Conservation (phyloP, 2,113 vertebrate genomes). For the Microtus ochrogaster region DNA sequence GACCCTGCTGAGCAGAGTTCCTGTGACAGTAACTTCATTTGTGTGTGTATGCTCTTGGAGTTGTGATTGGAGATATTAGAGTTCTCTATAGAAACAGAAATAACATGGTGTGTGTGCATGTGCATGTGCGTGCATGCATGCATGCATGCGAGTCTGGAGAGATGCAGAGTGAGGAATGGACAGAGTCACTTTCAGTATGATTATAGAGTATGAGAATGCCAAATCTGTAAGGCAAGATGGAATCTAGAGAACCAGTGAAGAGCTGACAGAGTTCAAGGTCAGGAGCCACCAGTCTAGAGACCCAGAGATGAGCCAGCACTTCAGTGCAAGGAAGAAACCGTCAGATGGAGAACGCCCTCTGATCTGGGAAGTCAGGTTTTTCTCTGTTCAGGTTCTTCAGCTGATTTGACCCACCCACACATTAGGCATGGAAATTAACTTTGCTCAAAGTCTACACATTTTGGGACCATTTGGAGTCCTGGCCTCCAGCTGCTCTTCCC, state of each 20-base stretch:
- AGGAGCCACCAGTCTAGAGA: neutral
- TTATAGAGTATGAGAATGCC: neutral
- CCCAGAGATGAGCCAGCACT: neutral
- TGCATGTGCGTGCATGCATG: too few relatives aligned
- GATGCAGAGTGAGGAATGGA: neutral
- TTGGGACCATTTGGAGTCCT: too few relatives aligned
- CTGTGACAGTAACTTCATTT: neutral
- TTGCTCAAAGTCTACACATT: neutral
- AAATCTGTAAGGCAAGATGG: neutral
- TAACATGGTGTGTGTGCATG: neutral
- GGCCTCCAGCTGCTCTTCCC: too few relatives aligned
- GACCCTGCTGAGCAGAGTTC: neutral
- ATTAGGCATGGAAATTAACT: neutral
- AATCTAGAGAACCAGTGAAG: neutral
- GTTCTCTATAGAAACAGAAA: neutral
- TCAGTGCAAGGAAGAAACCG: neutral
- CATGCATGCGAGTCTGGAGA: neutral
- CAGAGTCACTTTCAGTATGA: neutral
- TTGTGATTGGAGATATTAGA: neutral
- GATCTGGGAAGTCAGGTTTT: neutral
- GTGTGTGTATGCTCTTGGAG: too few relatives aligned
- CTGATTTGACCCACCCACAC: neutral
- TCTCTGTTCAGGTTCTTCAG: neutral
- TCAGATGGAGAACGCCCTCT: neutral
- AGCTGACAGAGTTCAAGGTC: neutral